Percentiles rank a stretch among this genome's conserved stretches.
Conservation (phyloP, 2,113 vertebrate species). For the Daubentonia madagascariensis region DNA sequence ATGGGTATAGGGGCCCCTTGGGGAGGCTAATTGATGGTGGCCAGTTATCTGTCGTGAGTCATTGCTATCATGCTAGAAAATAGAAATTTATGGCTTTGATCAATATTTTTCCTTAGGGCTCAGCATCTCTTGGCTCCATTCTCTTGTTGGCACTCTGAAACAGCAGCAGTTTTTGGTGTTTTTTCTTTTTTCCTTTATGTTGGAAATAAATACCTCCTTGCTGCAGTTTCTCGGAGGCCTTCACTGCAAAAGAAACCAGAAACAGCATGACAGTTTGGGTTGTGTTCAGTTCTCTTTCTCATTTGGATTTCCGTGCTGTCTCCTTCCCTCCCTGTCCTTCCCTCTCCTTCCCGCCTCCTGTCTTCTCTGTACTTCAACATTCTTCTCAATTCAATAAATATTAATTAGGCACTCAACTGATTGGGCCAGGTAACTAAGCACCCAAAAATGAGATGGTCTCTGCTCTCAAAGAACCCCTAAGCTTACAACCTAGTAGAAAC, state of each 20-base stretch:
- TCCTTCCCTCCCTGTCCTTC: background rate
- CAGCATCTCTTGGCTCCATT: background rate
- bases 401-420: background rate
- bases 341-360: background rate
- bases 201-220: background rate
- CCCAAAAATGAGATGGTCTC: background rate
- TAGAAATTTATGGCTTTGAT: slow-evolving; percentile 33
- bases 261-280: background rate
- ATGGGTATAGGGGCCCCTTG: background rate
- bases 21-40: slow-evolving; percentile 16
- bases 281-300: background rate
- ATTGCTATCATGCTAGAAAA: background rate
- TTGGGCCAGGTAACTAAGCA: background rate
- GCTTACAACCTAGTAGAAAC: background rate
- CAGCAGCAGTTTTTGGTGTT: background rate
- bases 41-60: slow-evolving; percentile 10
- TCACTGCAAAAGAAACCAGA: background rate
- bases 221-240: background rate
- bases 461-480: background rate
- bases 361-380: background rate
- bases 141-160: background rate
- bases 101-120: slow-evolving; percentile 8
- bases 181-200: background rate
- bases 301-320: background rate
- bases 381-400: background rate